Evolutionary conservation across 2,888 invertebrate species (phyloP).

Genomic region (Dicyrtoma fusca): DNA sequence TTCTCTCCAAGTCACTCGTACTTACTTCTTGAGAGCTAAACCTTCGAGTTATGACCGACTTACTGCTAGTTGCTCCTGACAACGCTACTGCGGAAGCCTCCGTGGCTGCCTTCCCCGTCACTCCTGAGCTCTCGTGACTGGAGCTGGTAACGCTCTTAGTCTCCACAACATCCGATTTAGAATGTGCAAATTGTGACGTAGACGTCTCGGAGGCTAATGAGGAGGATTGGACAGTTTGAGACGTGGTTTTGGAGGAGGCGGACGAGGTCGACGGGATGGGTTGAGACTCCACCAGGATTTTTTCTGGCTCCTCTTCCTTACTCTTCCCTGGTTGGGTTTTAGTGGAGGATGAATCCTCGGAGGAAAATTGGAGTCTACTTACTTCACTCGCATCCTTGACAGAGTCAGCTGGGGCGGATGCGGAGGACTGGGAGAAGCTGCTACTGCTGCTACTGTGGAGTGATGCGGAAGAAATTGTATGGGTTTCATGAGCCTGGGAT

Average conservation of each 20-base stretch:
- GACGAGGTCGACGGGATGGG: not conserved
- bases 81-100: no score
- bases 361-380: not conserved
- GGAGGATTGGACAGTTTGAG: not conserved
- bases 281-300: no score
- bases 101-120: not conserved
- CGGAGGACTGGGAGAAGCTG: not conserved
- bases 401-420: not conserved
- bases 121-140: constrained; percentile 17
- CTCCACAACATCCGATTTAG: no score
- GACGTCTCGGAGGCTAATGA: not conserved
- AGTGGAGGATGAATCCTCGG: not conserved
- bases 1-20: no score
- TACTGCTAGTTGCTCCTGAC: constrained; percentile 33
- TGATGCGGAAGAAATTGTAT: not conserved
- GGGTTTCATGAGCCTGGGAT: not conserved
- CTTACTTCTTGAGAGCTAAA: constrained; percentile 41
- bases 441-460: no score
- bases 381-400: not conserved
- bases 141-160: no score
- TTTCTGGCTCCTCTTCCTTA: not conserved
- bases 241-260: not conserved
- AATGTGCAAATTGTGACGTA: no score
- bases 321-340: not conserved
- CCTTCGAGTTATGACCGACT: constrained; percentile 45